Conservation (phyloP, 2,888 invertebrate species). For the Leptopilina syphax region DNA sequence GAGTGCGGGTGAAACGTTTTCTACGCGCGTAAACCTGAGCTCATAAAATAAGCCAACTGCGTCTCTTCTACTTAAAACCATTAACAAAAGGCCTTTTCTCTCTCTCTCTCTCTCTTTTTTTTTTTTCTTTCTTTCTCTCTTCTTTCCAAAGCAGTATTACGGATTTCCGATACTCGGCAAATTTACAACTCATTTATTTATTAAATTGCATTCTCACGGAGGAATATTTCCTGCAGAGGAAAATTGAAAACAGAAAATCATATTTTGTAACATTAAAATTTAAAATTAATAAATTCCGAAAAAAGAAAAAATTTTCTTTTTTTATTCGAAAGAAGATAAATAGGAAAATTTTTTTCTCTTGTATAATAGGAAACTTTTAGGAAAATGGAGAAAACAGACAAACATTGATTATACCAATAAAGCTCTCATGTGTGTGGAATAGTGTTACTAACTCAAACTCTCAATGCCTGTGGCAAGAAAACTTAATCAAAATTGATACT, state of each 20-base stretch:
- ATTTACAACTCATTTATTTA: no score
- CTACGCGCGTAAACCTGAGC: conserved; percentile 4
- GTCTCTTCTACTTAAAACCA: conserved; percentile 1
- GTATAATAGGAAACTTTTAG: conserved; percentile 1
- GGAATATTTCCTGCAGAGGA: no score
- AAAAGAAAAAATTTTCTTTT: background rate
- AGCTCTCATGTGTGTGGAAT: background rate
- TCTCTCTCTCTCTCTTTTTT: background rate
- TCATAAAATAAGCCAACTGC: conserved; percentile 24
- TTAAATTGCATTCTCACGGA: no score
- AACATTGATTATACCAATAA: conserved; percentile 10
- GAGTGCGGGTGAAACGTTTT: background rate
- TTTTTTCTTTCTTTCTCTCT: background rate
- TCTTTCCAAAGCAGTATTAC: no score
- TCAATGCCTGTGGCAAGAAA: conserved; percentile 1
- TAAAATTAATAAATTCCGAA: no score
- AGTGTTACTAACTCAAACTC: background rate
- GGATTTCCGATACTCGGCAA: conserved; percentile 4
- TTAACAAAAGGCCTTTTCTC: conserved; percentile 1
- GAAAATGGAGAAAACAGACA: conserved; percentile 7
- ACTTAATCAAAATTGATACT: conserved; percentile 27
- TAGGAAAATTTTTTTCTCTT: background rate
- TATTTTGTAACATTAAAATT: no score
- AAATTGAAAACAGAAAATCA: no score
- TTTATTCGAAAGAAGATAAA: background rate